phyloP scores from a whole-genome alignment of 2,888 invertebrate species.

The Chrysotoxum bicinctum region DNA sequence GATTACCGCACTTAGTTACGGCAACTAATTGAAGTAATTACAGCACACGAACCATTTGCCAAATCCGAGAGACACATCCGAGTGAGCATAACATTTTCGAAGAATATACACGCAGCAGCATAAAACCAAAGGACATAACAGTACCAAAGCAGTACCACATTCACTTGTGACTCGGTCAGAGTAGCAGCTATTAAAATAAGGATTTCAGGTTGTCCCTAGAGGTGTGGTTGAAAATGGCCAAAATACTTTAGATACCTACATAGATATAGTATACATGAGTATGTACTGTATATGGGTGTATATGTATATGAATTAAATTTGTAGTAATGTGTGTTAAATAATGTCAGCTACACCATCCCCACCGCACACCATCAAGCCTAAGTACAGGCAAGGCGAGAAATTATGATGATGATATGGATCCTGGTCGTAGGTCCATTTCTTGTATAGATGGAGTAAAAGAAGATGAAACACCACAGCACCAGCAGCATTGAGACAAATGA shows the following conservation, averaged over 20 bases:
- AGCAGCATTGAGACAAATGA: conserved; percentile 26
- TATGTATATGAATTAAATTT: background rate
- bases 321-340: conserved; percentile 29
- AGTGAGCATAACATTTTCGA: conserved; percentile 51
- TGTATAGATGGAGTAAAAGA: conserved; percentile 2
- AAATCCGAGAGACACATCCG: conserved; percentile 69
- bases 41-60: conserved; percentile 71
- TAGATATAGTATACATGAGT: too few relatives aligned
- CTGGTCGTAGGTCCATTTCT: background rate
- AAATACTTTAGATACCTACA: background rate
- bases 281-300: background rate
- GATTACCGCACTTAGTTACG: conserved; percentile 73
- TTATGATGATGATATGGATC: conserved; percentile 66
- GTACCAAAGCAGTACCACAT: conserved; percentile 13
- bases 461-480: background rate
- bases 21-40: conserved; percentile 73
- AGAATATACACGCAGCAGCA: conserved; percentile 39
- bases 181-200: conserved; percentile 68
- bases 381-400: conserved; percentile 52
- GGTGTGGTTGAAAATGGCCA: conserved; percentile 30
- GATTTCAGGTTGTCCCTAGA: conserved; percentile 58
- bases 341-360: conserved; percentile 8
- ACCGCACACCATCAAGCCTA: background rate
- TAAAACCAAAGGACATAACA: conserved; percentile 15
- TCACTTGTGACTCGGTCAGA: conserved; percentile 60